These are phyloP conservation scores for Montifringilla adamsi DNA, from an alignment of 2,113 vertebrate genomes.

Conservation along the genomic window DNA sequence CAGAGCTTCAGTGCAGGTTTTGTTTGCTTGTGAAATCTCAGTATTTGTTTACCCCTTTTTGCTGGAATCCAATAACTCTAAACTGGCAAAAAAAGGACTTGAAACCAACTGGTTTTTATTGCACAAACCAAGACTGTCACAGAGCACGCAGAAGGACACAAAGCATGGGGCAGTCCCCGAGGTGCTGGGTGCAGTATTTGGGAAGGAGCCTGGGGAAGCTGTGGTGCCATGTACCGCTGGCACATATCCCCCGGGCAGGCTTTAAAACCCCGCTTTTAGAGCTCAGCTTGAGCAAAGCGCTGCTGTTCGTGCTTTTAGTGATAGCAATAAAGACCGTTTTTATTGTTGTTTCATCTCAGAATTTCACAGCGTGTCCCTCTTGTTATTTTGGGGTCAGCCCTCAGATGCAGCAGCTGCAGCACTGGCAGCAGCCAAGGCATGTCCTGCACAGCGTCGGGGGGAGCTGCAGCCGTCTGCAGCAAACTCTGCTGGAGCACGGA, in stretches of 20 bases:
- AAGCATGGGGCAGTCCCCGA: not conserved
- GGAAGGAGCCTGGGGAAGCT: not conserved
- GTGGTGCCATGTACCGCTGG: not conserved
- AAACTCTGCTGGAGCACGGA: not conserved
- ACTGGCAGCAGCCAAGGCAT: not conserved
- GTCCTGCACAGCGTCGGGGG: rapidly evolving
- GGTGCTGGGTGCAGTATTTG: not conserved
- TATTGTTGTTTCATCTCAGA: not conserved
- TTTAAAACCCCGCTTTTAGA: conserved; percentile 16
- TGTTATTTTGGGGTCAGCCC: not conserved
- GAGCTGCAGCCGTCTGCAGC: not conserved
- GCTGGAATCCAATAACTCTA: not conserved
- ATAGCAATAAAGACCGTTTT: not conserved
- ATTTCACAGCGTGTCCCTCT: not conserved
- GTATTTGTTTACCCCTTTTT: not conserved
- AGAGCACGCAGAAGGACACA: not conserved
- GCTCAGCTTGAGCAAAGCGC: not conserved
- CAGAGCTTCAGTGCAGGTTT: not conserved
- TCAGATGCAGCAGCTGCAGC: not conserved
- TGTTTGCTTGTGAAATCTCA: not conserved
- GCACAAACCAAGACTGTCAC: not conserved
- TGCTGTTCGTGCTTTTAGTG: conserved; percentile 16
- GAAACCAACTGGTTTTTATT: not conserved
- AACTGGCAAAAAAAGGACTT: not conserved
- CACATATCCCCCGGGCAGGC: not conserved